Base-by-base conservation (phyloP, 2,888 invertebrate species). In the Anthrax anthrax region DNA sequence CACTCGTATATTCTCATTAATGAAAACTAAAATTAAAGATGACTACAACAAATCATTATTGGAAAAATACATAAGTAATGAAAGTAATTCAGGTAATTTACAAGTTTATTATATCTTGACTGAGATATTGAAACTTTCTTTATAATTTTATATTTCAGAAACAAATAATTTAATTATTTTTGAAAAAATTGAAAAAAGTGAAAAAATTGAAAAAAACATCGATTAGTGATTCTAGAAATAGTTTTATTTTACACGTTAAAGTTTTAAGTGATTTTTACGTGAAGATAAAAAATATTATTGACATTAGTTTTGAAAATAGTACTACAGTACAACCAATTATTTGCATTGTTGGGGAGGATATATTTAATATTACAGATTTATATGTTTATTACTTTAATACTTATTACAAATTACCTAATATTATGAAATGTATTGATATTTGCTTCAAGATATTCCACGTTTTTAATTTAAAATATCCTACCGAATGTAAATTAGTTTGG, bases 221-320 rank as follows among this genome's bases (percentile, higher is more conserved):
- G 32, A 41, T 41, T 41, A 41, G 29, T 29, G 41, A 41, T 29
- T 41, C 41, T 17, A 23, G 32, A 3, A 41, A 41, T 18, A 41
- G 18, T 9, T 41, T 42, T 18, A 12, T 42, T 34, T 18, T 42
- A 8, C 17, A 18, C 12, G 18, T 42, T 2, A 42, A 36, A 18
- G 32, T 17, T 13, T 8, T 10, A 18, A 42, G 32, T 18, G 36
- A 42, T 42, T 6, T 42, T 4, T 32, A 32, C 12, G 29, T 32
- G 3, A 32, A 32, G 12, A 32, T 32, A 12, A 32, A 32, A 32
- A 12, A 32, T 12, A 3, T 32, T 3, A 12, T 32, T 12, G 29
- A 32, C 12, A 12, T 12, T 12, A 32, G 29, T 32, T 32, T 12
- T 32, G 29, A 32, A 12, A 32, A 32, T 12, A 32, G 12, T 3